phyloP scores from a whole-genome alignment of 2,797 vertebrate genomes.

The Poecilia velifera region DNA sequence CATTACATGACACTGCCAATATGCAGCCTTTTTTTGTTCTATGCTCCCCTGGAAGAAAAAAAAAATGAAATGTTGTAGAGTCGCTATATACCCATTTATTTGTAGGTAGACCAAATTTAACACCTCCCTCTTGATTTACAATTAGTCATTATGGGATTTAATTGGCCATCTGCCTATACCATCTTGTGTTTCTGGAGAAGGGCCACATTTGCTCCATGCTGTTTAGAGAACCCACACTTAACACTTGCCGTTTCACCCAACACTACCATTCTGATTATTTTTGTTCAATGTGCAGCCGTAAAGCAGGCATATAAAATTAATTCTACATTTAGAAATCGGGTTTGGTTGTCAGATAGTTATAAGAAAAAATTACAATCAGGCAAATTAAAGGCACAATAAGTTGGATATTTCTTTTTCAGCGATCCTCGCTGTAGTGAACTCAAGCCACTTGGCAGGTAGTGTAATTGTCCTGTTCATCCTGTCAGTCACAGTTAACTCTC shows the following conservation, averaged over 20 bases:
- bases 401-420: conserved; percentile 56
- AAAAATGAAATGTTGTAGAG: conserved; percentile 23
- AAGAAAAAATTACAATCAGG: conserved; percentile 29
- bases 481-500: conserved; percentile 82
- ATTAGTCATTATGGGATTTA: conserved; percentile 82
- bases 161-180: conserved; percentile 83
- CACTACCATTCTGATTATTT: conserved; percentile 35
- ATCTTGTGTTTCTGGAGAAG: conserved; percentile 80
- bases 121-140: conserved; percentile 84
- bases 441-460: conserved; percentile 77
- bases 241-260: conserved; percentile 36
- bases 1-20: conserved; percentile 8
- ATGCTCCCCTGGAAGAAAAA: conserved; percentile 7
- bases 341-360: conserved; percentile 4
- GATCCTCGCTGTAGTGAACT: conserved; percentile 69
- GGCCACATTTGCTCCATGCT: conserved; percentile 75
- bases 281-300: conserved; percentile 15
- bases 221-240: conserved; percentile 59
- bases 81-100: conserved; percentile 56
- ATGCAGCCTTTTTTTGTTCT: background rate
- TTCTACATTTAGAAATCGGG: background rate
- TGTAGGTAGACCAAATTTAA: conserved; percentile 80
- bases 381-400: conserved; percentile 43
- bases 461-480: conserved; percentile 88
- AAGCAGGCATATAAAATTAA: background rate